Evolutionary conservation across 2,888 invertebrate species (phyloP), one percentile per base, ranked within the genome.

Genomic region (Microdon myrmicae): DNA sequence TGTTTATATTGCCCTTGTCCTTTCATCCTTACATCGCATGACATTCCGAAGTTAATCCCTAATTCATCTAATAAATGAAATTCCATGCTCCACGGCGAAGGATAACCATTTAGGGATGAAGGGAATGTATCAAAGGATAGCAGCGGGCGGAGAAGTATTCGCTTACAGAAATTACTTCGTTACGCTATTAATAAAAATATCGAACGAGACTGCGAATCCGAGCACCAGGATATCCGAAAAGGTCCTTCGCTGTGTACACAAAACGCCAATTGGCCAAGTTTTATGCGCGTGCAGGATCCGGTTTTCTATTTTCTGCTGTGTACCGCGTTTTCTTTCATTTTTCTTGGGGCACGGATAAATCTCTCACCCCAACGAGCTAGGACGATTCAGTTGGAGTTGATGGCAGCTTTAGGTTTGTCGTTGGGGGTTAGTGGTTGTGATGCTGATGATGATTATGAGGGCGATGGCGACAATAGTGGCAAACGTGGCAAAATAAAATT

Each of bases 31-130:
- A n/a, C n/a, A n/a, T n/a, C n/a, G n/a, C n/a, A n/a, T n/a, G n/a
- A n/a, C 12, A 49, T 45, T 51, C 44, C 64, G 45, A 49, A 68
- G 67, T 59, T 69, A 67, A 69, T 69, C 68, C 68, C 64, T 68
- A 69, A 70, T 69, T 69, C 69, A 70, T 69, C 69, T 68, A 70
- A 69, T 71, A 69, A 69, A 68, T 61, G 68, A 68, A 70, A 71
- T 68, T 69, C 69, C 68, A 67, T 66, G 66, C 48, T 53, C 39
- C 26, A 17, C 26, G 41, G 61, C 19, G 28, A 51, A 60, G 55
- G 58, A 39, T 41, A 38, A 44, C 6, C 3, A 9, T 9, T 13
- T 6, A 34, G 8, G n/a, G 31, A 7, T 9, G 34, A 9, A 47
- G 34, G 34, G 20, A 29, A n/a, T n/a, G n/a, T n/a, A n/a, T n/a